phyloP scores from a whole-genome alignment of 2,113 vertebrate species.

The Smithornis capensis region DNA sequence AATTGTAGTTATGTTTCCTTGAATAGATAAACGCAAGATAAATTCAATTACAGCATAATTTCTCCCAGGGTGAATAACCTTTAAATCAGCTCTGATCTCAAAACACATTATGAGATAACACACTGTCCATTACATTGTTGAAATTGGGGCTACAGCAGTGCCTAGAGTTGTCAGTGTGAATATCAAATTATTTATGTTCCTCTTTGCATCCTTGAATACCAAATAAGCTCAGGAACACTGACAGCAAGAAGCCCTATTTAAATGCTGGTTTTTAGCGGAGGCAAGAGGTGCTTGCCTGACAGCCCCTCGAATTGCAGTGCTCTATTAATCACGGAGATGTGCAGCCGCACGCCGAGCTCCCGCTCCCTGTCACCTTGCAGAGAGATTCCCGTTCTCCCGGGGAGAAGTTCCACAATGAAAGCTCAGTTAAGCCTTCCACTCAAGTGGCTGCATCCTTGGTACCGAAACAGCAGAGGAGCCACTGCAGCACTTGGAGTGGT shows the following conservation, averaged over 20 bases:
- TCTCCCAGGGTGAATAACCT: conserved; percentile 62
- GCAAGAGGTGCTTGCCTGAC: neutral
- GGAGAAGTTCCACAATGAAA: neutral
- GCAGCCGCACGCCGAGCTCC: neutral
- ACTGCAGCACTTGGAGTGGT: rapidly evolving
- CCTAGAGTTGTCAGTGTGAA: conserved; percentile 2
- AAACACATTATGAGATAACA: conserved; percentile 46
- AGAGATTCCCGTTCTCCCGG: neutral
- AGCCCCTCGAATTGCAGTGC: neutral
- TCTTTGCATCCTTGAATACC: conserved; percentile 26
- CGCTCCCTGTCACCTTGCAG: neutral
- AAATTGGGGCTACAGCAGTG: neutral
- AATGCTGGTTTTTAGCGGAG: neutral
- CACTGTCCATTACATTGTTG: conserved; percentile 34
- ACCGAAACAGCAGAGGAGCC: neutral
- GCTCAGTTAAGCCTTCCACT: neutral
- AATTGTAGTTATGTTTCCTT: conserved; percentile 29
- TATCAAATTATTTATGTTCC: conserved; percentile 40
- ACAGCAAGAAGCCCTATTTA: neutral
- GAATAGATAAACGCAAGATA: conserved; percentile 56
- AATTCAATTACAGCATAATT: conserved; percentile 66
- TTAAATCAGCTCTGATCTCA: conserved; percentile 61
- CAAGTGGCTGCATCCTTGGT: neutral
- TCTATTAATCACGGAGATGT: neutral
- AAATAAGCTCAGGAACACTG: neutral